Evolutionary conservation across 2,888 invertebrate species (phyloP), one percentile per base, ranked within the genome.

Genomic region (Cephus runcator): DNA sequence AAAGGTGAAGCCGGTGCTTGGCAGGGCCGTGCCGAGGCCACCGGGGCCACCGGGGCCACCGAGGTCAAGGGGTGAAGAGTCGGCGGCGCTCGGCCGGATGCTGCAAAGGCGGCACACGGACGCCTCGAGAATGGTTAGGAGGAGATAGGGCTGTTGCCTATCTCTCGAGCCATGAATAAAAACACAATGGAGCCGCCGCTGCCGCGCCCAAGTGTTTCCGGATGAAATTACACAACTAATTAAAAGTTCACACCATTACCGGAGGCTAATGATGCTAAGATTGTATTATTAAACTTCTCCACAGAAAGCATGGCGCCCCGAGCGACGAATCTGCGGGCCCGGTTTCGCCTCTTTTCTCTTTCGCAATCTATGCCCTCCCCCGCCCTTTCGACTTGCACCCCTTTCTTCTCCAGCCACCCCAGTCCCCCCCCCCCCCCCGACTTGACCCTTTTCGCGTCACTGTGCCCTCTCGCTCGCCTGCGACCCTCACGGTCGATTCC

Each of bases 221-320:
- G 90, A 90, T 89, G 89, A 87, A 90, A 90, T 89, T 88, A 88
- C 87, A 87, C 88, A 90, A 90, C 90, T 90, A 90, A 91, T 91
- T 90, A 90, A 90, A 90, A 90, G 88, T 91, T 91, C 87, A 90
- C 87, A 87, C 89, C 88, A 69, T 88, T 90, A 90, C 89, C 86
- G 85, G 84, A 80, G 85, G 89, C 87, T 90, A 90, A 91, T 90
- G 90, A 90, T 88, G 86, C 89, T 85, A 87, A 89, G 89, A 88
- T 89, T 90, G 89, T 88, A 90, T 90, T 90, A 90, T 91, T 90
- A 88, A 90, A 88, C 82, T 88, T 87, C 69, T 76, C 73, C 31
- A 35, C 71, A 40, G 77, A 74, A 40, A 40, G 40, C 40, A 40
- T 40, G 40, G 40, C 40, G 40, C 69, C 77, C 34, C 69, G 30